Conservation (phyloP, 2,113 vertebrate genomes). For the Colius striatus region DNA sequence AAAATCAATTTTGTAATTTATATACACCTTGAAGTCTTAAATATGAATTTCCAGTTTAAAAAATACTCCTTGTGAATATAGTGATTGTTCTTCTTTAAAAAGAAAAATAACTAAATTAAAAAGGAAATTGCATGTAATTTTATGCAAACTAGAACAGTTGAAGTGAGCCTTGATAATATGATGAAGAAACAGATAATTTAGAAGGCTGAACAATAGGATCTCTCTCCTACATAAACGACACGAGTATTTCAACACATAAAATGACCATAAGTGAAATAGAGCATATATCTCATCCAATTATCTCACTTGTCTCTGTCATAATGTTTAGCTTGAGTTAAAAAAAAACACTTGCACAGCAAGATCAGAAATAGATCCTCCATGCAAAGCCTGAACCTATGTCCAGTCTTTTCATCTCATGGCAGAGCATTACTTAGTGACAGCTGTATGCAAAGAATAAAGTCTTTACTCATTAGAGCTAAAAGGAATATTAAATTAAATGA, state of each 20-base stretch:
- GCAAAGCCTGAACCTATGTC: background rate
- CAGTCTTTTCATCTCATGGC: background rate
- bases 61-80: background rate
- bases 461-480: background rate
- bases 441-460: background rate
- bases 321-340: constrained; percentile 10
- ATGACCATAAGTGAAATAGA: constrained; percentile 32
- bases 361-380: background rate
- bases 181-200: background rate
- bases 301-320: constrained; percentile 10
- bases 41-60: constrained; percentile 5
- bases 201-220: background rate
- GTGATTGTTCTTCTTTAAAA: background rate
- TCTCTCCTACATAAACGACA: background rate
- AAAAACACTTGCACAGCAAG: background rate
- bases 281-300: background rate
- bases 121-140: constrained; percentile 10
- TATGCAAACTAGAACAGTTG: background rate
- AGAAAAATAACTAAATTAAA: background rate
- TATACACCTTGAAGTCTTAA: constrained; percentile 33
- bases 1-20: constrained; percentile 23
- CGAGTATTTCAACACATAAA: constrained; percentile 25
- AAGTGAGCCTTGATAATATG: background rate
- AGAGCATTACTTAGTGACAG: background rate
- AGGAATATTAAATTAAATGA: background rate